Evolutionary conservation across 2,888 invertebrate genomes (phyloP).

Genomic region (Erynnis tages): DNA sequence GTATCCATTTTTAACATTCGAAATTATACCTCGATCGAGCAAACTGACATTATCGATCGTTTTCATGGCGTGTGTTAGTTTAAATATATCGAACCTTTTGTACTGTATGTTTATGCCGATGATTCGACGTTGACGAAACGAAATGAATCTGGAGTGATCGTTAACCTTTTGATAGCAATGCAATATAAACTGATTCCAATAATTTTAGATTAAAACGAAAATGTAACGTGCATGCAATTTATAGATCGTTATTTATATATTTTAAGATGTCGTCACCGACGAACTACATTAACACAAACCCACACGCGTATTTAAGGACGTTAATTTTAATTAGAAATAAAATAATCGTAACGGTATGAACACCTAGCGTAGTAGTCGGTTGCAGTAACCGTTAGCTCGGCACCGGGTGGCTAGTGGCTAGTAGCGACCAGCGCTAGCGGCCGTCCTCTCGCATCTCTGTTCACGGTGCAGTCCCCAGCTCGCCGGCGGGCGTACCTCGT

Average conservation of each 20-base stretch:
- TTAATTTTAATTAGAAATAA: constrained; percentile 43
- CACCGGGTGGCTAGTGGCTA: no score
- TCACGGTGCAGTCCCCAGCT: constrained; percentile 47
- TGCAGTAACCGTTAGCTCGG: not conserved
- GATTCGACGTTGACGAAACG: constrained; percentile 5
- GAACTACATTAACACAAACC: constrained; percentile 77
- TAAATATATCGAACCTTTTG: not conserved
- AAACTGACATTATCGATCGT: not conserved
- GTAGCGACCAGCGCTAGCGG: no score
- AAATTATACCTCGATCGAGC: constrained; percentile 23
- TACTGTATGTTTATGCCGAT: constrained; percentile 15
- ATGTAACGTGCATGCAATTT: constrained; percentile 20
- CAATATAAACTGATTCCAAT: constrained; percentile 23
- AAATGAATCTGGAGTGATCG: constrained; percentile 1
- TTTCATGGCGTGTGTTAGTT: constrained; percentile 10
- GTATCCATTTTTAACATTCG: constrained; percentile 30
- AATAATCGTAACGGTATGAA: constrained; percentile 32
- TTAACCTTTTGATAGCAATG: constrained; percentile 18
- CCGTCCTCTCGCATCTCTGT: constrained; percentile 24
- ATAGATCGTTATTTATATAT: constrained; percentile 8
- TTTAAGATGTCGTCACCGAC: constrained; percentile 34
- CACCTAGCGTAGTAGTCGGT: constrained; percentile 16
- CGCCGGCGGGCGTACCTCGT: constrained; percentile 45
- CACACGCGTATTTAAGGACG: constrained; percentile 63
- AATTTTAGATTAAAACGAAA: constrained; percentile 14